These are phyloP conservation scores for Catamblyrhynchus diadema DNA, from an alignment of 2,797 vertebrate genomes.

Conservation along the genomic window DNA sequence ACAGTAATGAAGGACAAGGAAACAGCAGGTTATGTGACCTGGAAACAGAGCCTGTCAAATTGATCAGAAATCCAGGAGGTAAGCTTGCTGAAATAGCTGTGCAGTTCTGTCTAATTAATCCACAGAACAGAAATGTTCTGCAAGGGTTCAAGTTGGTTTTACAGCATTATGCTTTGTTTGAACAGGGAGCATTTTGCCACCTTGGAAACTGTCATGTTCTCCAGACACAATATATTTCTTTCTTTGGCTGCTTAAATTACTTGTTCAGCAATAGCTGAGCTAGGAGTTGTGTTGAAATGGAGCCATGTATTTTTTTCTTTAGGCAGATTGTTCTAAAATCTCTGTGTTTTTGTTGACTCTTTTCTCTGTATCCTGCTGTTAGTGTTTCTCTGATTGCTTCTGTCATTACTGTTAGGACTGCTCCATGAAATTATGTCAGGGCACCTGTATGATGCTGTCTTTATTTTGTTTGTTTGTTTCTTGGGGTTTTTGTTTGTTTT, in stretches of 20 bases:
- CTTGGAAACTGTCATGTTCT: background rate
- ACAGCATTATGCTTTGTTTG: background rate
- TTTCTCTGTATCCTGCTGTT: background rate
- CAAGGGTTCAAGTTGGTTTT: background rate
- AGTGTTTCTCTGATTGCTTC: background rate
- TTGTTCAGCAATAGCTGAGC: background rate
- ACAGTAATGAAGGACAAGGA: slow-evolving; percentile 30
- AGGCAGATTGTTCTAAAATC: background rate
- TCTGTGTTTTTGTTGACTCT: background rate
- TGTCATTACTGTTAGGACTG: background rate
- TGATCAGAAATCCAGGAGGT: slow-evolving; percentile 69
- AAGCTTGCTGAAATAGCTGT: background rate
- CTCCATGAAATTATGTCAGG: background rate
- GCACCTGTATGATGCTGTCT: background rate
- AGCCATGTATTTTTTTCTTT: background rate
- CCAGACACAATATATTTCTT: background rate
- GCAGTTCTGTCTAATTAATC: background rate
- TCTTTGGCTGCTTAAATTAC: background rate
- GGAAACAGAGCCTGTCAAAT: slow-evolving; percentile 73
- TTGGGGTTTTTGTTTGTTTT: background rate
- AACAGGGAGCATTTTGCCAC: background rate
- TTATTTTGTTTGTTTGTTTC: background rate
- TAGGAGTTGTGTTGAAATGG: background rate
- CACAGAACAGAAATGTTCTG: background rate
- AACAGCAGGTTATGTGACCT: slow-evolving; percentile 7